A percentile compares a stretch with the other conserved stretches of the same genome.
phyloP scores from a whole-genome alignment of 2,113 vertebrate species.

The Gymnobelideus leadbeateri region DNA sequence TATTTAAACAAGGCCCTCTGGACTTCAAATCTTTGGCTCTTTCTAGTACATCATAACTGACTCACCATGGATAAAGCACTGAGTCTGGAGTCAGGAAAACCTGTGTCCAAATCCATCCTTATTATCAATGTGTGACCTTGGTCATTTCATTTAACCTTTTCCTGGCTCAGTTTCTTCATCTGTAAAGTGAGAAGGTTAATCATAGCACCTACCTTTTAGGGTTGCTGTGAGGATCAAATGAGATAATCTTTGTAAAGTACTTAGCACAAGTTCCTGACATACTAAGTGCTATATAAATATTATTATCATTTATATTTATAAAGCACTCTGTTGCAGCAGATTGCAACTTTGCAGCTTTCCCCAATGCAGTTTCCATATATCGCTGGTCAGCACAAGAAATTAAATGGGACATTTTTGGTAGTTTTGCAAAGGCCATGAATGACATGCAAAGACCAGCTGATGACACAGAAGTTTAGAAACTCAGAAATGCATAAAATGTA shows the following conservation, averaged over 20 bases:
- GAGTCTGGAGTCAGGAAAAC: background rate
- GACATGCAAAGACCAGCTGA: too few species aligned
- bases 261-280: background rate
- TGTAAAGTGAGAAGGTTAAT: background rate
- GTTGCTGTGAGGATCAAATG: background rate
- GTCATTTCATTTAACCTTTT: background rate
- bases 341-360: too few species aligned
- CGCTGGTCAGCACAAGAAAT: too few species aligned
- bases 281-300: background rate
- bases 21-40: background rate
- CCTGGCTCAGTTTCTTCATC: background rate
- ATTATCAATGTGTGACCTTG: background rate
- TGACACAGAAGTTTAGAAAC: too few species aligned
- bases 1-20: background rate
- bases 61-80: background rate
- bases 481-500: too few species aligned
- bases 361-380: too few species aligned
- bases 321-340: background rate
- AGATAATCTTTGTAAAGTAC: background rate
- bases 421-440: too few species aligned
- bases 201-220: background rate
- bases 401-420: too few species aligned
- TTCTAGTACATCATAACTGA: background rate
- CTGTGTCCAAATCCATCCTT: background rate
- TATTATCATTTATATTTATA: background rate